Conservation (phyloP, 2,113 vertebrate genomes). For the Piprites chloris region DNA sequence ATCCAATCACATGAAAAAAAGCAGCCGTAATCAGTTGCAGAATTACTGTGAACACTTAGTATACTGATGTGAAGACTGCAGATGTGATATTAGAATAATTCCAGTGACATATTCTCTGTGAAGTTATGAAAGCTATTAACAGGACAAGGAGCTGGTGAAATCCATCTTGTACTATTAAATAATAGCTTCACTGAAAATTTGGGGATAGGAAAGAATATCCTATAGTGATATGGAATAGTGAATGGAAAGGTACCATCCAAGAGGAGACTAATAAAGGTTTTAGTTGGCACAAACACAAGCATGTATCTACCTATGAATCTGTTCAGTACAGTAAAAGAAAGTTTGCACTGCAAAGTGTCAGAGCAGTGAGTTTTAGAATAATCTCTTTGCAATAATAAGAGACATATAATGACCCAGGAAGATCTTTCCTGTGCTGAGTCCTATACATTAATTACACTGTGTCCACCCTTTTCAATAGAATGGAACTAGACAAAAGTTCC, state of each 20-base stretch:
- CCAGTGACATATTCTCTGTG: not conserved
- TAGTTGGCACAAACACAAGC: not conserved
- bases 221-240: too few relatives aligned
- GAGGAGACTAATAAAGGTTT: too few relatives aligned
- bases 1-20: not conserved
- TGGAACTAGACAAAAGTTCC: not conserved
- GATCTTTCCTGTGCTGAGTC: not conserved
- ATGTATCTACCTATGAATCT: not conserved
- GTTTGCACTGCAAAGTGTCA: rapidly evolving
- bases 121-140: not conserved
- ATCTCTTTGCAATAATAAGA: not conserved
- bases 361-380: not conserved
- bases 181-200: not conserved
- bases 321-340: not conserved
- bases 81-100: not conserved
- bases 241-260: not conserved
- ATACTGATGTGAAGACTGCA: not conserved
- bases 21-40: not conserved
- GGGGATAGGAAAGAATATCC: not conserved
- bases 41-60: not conserved
- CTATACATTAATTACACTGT: not conserved
- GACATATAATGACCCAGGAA: not conserved
- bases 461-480: not conserved
- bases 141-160: rapidly evolving
- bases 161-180: not conserved